Conservation (phyloP, 2,113 vertebrate species). For the Myrmecophaga tridactyla region DNA sequence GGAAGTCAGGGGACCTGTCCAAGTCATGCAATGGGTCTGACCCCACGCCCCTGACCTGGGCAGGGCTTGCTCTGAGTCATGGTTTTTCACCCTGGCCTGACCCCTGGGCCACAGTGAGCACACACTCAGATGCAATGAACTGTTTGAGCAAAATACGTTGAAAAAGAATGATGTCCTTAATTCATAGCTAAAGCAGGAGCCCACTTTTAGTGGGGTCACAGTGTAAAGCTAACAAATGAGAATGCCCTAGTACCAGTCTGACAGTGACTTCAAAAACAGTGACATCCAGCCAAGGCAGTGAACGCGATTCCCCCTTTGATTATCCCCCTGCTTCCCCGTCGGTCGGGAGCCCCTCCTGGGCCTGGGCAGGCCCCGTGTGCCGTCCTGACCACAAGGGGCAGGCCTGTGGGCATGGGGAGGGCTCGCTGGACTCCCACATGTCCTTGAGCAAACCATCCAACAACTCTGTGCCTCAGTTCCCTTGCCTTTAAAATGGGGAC, state of each 20-base stretch:
- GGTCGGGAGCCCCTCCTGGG: not conserved
- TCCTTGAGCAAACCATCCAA: not conserved
- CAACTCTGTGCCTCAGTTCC: not conserved
- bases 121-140: not conserved
- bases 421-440: not conserved
- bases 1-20: not conserved
- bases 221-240: constrained; percentile 38
- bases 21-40: not conserved
- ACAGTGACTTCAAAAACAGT: constrained; percentile 46
- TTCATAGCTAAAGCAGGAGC: constrained; percentile 38
- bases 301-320: not conserved
- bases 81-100: not conserved
- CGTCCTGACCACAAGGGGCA: not conserved
- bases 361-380: not conserved
- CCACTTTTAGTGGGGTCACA: not conserved
- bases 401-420: fast-evolving
- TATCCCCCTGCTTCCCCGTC: constrained; percentile 41
- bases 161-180: constrained; percentile 35
- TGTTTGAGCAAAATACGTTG: not conserved
- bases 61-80: fast-evolving
- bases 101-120: not conserved
- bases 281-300: constrained; percentile 35
- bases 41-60: not conserved
- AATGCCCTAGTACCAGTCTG: constrained; percentile 24
- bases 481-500: not conserved